A percentile compares a stretch with the other conserved stretches of the same genome.
Conservation (phyloP, 2,888 invertebrate species). For the Eristalis pertinax region DNA sequence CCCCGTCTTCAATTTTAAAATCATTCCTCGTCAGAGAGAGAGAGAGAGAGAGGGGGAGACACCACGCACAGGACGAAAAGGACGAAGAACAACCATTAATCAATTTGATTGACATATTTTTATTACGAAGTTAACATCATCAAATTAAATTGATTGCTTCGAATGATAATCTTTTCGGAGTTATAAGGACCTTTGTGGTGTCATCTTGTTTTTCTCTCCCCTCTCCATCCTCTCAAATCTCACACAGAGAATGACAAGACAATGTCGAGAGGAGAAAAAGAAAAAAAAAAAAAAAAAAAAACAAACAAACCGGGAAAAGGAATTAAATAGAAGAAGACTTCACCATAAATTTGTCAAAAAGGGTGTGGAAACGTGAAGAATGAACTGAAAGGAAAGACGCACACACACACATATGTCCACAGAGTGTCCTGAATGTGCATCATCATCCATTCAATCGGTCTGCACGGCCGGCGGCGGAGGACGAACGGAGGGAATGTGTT, state of each 20-base stretch:
- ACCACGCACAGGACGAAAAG: slow-evolving; percentile 8
- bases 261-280: neutral
- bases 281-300: neutral
- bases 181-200: slow-evolving; percentile 69
- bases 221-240: neutral
- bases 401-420: neutral
- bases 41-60: neutral
- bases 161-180: slow-evolving; percentile 69
- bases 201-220: slow-evolving; percentile 45
- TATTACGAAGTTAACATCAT: slow-evolving; percentile 71
- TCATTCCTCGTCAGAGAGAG: slow-evolving; percentile 33
- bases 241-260: neutral
- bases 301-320: neutral
- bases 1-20: slow-evolving; percentile 65
- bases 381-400: neutral
- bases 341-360: slow-evolving; percentile 64
- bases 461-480: neutral
- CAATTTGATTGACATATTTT: slow-evolving; percentile 72
- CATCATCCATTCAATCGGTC: slow-evolving; percentile 1
- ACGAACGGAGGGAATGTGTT: slow-evolving; percentile 19
- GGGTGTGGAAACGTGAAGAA: slow-evolving; percentile 43
- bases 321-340: slow-evolving; percentile 59
- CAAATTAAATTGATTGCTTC: slow-evolving; percentile 71
- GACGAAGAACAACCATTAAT: slow-evolving; percentile 69
- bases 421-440: slow-evolving; percentile 21